Evolutionary conservation across 2,888 invertebrate species (phyloP).

Genomic region (Chouioia cunea): DNA sequence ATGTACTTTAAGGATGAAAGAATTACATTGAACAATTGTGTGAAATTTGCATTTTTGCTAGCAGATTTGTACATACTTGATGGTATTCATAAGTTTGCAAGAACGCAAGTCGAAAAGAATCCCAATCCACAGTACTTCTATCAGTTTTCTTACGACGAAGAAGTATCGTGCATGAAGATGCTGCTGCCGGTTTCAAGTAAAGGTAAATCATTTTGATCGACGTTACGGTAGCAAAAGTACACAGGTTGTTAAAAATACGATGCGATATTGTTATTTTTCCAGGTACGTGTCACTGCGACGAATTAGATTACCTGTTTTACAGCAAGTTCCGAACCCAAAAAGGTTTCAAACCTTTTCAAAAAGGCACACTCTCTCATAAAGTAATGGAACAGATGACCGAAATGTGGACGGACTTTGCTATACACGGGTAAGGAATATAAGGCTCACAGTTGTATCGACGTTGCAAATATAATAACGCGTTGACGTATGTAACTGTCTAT

Average conservation of each 20-base stretch:
- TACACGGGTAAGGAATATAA: constrained; percentile 57
- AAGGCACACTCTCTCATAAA: constrained; percentile 47
- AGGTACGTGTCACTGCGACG: constrained; percentile 57
- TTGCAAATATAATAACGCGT: too few relatives aligned
- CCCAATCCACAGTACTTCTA: constrained; percentile 57
- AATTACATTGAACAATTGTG: constrained; percentile 42
- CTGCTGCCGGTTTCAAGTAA: constrained; percentile 27
- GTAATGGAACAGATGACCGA: constrained; percentile 57
- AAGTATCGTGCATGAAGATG: constrained; percentile 49
- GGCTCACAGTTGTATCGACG: too few relatives aligned
- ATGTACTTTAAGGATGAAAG: constrained; percentile 55
- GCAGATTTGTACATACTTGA: constrained; percentile 54
- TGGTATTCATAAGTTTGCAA: constrained; percentile 53
- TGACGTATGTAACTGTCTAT: not conserved
- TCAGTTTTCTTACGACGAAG: constrained; percentile 55
- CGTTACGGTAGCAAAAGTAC: not conserved
- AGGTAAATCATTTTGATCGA: constrained; percentile 5
- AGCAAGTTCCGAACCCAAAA: constrained; percentile 46
- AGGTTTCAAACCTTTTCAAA: constrained; percentile 42
- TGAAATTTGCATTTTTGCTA: constrained; percentile 50
- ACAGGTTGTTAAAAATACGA: not conserved
- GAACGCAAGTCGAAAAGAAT: constrained; percentile 49
- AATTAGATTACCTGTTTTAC: constrained; percentile 57
- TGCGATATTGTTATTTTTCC: not conserved
- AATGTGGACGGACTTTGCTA: constrained; percentile 65